Evolutionary conservation across 2,113 vertebrate genomes (phyloP).

Genomic region (Rhizomys pruinosus): DNA sequence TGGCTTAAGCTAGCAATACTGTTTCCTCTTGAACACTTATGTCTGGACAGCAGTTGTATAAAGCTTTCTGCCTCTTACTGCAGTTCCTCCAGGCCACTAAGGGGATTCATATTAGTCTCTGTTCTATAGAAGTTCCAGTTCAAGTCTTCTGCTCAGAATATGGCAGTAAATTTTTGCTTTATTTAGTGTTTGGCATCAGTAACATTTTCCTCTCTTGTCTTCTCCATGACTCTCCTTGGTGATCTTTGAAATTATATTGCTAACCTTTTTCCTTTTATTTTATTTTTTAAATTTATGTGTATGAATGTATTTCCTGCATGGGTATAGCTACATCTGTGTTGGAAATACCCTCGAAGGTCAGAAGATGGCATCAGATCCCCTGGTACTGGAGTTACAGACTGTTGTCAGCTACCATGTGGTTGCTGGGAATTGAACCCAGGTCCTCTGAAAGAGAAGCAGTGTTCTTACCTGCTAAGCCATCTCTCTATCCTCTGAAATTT

Average conservation of each 20-base stretch:
- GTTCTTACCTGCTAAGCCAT: no score
- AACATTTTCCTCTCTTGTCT: neutral
- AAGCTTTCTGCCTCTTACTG: neutral
- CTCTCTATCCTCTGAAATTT: no score
- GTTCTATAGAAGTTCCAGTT: neutral
- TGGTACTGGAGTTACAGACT: no score
- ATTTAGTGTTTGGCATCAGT: neutral
- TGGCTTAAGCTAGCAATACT: neutral
- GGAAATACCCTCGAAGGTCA: no score
- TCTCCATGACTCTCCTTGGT: neutral
- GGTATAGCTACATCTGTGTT: no score
- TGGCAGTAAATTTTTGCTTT: neutral
- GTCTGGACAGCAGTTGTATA: constrained; percentile 48
- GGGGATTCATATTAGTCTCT: neutral
- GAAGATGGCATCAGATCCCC: no score
- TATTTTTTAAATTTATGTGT: no score
- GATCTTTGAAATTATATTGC: neutral
- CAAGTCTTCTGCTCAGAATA: neutral
- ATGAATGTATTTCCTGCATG: no score
- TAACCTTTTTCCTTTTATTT: neutral
- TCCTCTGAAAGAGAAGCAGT: no score
- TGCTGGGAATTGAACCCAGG: no score
- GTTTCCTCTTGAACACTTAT: constrained; percentile 22
- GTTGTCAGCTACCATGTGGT: no score
- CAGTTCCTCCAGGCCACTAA: neutral